Evolutionary conservation across 2,797 vertebrate genomes (phyloP).

Genomic region (Sebastes baramenuke): DNA sequence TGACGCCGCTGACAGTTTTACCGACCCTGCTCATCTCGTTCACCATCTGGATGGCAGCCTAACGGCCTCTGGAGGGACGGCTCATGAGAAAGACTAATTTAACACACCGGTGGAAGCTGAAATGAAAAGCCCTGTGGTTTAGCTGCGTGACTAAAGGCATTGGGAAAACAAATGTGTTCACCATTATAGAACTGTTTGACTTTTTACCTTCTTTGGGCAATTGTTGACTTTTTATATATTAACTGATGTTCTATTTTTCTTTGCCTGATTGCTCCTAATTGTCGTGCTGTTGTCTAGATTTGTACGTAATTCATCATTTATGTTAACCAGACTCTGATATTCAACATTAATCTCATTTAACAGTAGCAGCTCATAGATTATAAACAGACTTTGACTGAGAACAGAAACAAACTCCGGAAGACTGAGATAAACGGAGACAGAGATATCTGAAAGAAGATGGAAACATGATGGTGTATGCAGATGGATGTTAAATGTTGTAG

Average conservation of each 20-base stretch:
- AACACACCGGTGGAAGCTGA: not conserved
- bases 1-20: constrained; percentile 82
- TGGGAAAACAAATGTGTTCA: constrained; percentile 3
- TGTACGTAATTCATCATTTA: constrained; percentile 6
- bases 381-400: constrained; percentile 5
- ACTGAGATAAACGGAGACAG: not conserved
- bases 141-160: not conserved
- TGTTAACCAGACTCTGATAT: constrained; percentile 1
- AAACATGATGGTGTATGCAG: not conserved
- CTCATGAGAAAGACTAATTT: constrained; percentile 20
- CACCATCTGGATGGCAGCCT: constrained; percentile 96
- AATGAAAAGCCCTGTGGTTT: not conserved
- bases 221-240: not conserved
- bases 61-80: constrained; percentile 14
- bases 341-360: constrained; percentile 16
- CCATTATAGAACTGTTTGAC: not conserved
- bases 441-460: not conserved
- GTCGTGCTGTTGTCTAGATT: not conserved
- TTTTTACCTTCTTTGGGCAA: not conserved
- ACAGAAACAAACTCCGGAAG: not conserved
- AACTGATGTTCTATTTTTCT: not conserved
- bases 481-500: not conserved
- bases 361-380: constrained; percentile 3
- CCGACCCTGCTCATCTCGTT: constrained; percentile 87
- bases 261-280: not conserved